Percentiles rank a stretch among this genome's conserved stretches.
phyloP scores from a whole-genome alignment of 2,113 vertebrate genomes.

The Paratilapia polleni region DNA sequence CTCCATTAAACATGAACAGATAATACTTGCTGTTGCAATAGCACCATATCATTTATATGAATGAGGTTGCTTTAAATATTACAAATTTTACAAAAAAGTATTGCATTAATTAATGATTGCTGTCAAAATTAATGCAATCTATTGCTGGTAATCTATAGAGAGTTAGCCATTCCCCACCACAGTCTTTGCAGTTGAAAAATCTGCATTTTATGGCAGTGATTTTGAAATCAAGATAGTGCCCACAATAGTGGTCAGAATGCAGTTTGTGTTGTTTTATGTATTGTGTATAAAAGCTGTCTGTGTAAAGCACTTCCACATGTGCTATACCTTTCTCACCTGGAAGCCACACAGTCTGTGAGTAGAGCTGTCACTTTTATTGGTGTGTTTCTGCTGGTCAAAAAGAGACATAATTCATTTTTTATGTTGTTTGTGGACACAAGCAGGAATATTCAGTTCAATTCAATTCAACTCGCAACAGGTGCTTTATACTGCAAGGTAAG shows the following conservation, averaged over 20 bases:
- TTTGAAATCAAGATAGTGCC: neutral
- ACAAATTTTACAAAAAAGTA: neutral
- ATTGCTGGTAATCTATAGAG: no score
- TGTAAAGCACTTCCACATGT: neutral
- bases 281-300: neutral
- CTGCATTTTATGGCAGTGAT: accelerated
- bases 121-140: no score
- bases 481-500: no score
- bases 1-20: neutral
- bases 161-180: neutral
- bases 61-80: accelerated
- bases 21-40: accelerated
- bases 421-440: no score
- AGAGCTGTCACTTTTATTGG: no score
- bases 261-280: neutral
- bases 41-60: neutral
- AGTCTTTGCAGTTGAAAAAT: neutral
- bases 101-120: no score
- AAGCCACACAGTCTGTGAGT: neutral
- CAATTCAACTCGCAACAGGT: no score
- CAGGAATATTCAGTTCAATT: no score
- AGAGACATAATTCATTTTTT: no score
- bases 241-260: neutral
- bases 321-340: neutral
- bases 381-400: no score